Evolutionary conservation across 2,888 invertebrate species (phyloP).

Genomic region (Pecten maximus): DNA sequence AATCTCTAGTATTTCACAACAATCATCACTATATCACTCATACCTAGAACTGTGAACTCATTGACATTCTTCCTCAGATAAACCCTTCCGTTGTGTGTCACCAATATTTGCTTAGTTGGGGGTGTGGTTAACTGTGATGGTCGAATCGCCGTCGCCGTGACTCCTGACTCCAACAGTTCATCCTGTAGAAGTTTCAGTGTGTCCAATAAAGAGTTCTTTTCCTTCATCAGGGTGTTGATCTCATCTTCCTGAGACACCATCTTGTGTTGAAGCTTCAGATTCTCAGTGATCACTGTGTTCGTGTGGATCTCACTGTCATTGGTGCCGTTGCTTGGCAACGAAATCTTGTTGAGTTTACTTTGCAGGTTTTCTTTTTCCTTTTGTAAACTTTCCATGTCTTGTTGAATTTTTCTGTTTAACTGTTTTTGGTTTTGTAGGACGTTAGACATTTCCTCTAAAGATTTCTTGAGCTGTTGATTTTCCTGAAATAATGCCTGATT

Average conservation of each 20-base stretch:
- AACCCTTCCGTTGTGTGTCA: not conserved
- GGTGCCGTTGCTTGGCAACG: not conserved
- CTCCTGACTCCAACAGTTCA: conserved; percentile 73
- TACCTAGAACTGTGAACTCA: not conserved
- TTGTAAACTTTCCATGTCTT: not conserved
- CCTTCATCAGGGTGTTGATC: conserved; percentile 60
- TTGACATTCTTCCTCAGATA: not conserved
- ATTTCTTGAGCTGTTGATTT: conserved; percentile 30
- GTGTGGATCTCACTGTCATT: conserved; percentile 51
- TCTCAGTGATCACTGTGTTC: conserved; percentile 58
- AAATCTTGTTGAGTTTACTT: not conserved
- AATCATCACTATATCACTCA: not conserved
- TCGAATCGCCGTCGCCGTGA: conserved; percentile 41
- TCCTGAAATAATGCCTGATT: not conserved
- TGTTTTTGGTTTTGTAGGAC: conserved; percentile 7
- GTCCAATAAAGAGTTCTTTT: conserved; percentile 72
- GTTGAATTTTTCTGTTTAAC: not conserved
- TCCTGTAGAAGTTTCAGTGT: conserved; percentile 75
- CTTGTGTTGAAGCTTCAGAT: conserved; percentile 64
- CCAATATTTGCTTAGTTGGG: not conserved
- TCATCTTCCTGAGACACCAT: conserved; percentile 70
- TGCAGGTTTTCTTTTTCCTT: not conserved
- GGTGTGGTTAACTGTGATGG: not conserved
- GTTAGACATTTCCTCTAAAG: conserved; percentile 22
- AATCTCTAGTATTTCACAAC: not conserved